Evolutionary conservation across 2,888 invertebrate species (phyloP), one percentile per base, ranked within the genome.

Genomic region (Noctua pronuba): DNA sequence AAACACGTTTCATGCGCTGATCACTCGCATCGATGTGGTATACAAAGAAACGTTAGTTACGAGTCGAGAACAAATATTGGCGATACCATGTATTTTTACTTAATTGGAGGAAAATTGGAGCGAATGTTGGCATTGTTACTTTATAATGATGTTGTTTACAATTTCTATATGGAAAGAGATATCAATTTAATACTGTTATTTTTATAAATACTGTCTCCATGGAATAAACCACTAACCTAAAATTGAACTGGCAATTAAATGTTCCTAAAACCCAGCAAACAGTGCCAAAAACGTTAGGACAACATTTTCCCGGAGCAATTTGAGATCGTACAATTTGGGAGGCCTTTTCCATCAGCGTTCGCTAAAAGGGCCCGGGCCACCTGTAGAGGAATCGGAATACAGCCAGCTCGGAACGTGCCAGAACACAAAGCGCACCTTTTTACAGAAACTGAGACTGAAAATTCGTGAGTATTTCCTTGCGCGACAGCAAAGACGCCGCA

Each of bases 341-440:
- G 65, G 71, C 67, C 60, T 85, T 86, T 78, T 68, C 73, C 74
- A 79, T 75, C 72, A 75, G 76, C 79, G 76, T 85, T 79, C 65
- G 86, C 84, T 89, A 88, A 90, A 89, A 88, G 88, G 86, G 74
- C 87, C 84, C 69, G 72, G 58, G 73, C 91, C 94, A 94, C 94
- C 94, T 94, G 94, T 94, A 89, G 93, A 89, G 80, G 89, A 90
- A 91, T 90, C 91, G 88, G 89, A 90, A 90, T 90, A 89, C 89
- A 91, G 90, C 88, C 89, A 82, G 90, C 90, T 91, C 86, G 85
- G 88, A 90, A 91, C 90, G 91, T 91, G 88, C 88, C 90, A 84
- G 86, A 88, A 90, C 90, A 93, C 92, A 94, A 93, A 93, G 92
- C 91, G 90, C 90, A 91, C 92, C 93, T 92, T 93, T 94, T 93